Evolutionary conservation across 1,140 invertebrate species (phyloP), one percentile per base, ranked within the genome.

Genomic region (Brachionus rubens): DNA sequence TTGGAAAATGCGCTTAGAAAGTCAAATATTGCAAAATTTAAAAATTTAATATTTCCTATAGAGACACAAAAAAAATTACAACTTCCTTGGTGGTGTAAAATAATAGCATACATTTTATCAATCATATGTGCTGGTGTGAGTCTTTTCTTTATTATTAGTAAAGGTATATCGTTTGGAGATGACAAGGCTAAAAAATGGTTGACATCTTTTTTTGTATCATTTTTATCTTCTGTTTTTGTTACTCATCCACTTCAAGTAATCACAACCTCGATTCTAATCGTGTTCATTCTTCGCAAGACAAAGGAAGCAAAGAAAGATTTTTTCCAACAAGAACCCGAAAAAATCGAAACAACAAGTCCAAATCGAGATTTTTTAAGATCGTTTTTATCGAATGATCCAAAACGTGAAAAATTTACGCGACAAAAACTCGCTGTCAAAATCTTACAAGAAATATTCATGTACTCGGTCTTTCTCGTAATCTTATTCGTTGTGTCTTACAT

Each of bases 171-270:
- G 76, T 88, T 88, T 80, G 85, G 86, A 26, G 86, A 88, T 70
- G 82, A 86, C 19, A 88, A 87, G 76, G 86, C 85, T 36, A 83
- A 83, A 65, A 86, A 88, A 80, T 88, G 87, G 87, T 83, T 88
- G 2, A 85, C 86, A 1, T 86, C 87, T 0, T 82, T 88, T 77
- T 65, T 88, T 40, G 80, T 87, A 1, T 87, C 87, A 3, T 87
- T 88, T 81, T 84, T 88, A 75, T 82, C 83, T 48, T 87, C 87
- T 0, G 80, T 88, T 10, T 82, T 88, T 65, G 78, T 88, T 21
- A 88, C 87, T 21, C 87, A 88, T 78, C 87, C 87, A 9, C 82
- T 88, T 30, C 88, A 88, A 82, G 86, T 76, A 28, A 82, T 87
- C 78, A 77, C 87, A 14, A 79, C 84, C 30, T 86, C 87, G 0